Evolutionary conservation across 1,140 invertebrate genomes (phyloP).

Genomic region (Drosophila azteca): DNA sequence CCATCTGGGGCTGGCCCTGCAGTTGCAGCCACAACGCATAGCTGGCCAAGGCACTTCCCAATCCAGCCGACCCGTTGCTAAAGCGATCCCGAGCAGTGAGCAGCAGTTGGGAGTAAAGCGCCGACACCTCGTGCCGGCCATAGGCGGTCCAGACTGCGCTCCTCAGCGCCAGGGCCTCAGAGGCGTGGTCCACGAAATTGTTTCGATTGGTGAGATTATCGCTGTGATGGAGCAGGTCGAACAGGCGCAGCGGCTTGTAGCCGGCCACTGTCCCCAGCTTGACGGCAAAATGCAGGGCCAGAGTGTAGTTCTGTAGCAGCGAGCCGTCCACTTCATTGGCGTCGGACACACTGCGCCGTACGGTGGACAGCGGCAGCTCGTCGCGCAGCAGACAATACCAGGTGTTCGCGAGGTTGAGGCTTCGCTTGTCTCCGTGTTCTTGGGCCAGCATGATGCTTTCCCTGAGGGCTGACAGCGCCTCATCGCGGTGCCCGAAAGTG

Average conservation of each 20-base stretch:
- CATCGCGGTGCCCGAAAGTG: slow-evolving; percentile 92
- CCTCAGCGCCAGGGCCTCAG: slow-evolving; percentile 90
- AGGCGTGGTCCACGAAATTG: slow-evolving; percentile 91
- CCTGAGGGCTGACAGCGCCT: slow-evolving; percentile 90
- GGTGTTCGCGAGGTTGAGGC: slow-evolving; percentile 92
- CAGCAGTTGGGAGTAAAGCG: slow-evolving; percentile 90
- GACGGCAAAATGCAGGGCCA: slow-evolving; percentile 87
- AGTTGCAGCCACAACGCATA: slow-evolving; percentile 86
- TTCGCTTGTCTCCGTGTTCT: slow-evolving; percentile 92
- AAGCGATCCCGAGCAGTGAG: slow-evolving; percentile 85
- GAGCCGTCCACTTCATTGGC: slow-evolving; percentile 84
- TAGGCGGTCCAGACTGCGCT: slow-evolving; percentile 94
- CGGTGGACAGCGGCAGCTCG: slow-evolving; percentile 59
- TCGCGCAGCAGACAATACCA: slow-evolving; percentile 90
- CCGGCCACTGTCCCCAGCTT: slow-evolving; percentile 84
- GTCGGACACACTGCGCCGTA: slow-evolving; percentile 58
- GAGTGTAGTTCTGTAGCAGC: slow-evolving; percentile 87
- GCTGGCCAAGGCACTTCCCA: slow-evolving; percentile 89
- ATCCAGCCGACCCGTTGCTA: slow-evolving; percentile 87
- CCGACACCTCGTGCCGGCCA: slow-evolving; percentile 92
- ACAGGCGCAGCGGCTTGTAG: slow-evolving; percentile 83
- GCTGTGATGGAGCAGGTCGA: slow-evolving; percentile 91
- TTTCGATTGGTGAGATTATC: slow-evolving; percentile 94
- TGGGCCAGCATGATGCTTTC: slow-evolving; percentile 95
- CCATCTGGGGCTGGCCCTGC: slow-evolving; percentile 87